phyloP scores from a whole-genome alignment of 1,140 invertebrate genomes.

The Rhynchophorus ferrugineus region DNA sequence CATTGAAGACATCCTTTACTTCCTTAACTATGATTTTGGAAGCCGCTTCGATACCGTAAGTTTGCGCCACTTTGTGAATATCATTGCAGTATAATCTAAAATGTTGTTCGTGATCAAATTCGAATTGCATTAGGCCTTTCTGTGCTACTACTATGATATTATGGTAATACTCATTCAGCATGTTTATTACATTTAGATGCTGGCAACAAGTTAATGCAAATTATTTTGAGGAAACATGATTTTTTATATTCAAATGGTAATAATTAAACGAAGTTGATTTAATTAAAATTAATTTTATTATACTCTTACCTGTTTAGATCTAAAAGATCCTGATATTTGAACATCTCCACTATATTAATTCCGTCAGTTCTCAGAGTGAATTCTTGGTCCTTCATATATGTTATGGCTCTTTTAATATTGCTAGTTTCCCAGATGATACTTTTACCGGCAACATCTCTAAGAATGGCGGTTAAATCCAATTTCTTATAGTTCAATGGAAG shows the following conservation, averaged over 20 bases:
- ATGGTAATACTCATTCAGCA: too few species aligned
- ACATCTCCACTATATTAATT: constrained; percentile 67
- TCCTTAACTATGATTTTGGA: constrained; percentile 73
- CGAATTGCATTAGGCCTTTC: too few species aligned
- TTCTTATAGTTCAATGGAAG: constrained; percentile 57
- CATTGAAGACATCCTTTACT: constrained; percentile 83
- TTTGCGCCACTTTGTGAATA: constrained; percentile 81
- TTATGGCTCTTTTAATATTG: constrained; percentile 77
- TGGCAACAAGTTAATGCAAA: too few species aligned
- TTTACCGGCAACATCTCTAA: constrained; percentile 64
- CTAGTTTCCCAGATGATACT: constrained; percentile 74
- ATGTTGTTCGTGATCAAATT: constrained; percentile 62
- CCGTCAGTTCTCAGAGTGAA: constrained; percentile 86
- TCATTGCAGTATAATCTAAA: constrained; percentile 75
- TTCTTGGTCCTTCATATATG: constrained; percentile 50
- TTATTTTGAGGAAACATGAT: too few species aligned
- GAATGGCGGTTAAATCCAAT: constrained; percentile 70
- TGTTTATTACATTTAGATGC: too few species aligned
- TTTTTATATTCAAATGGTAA: too few species aligned
- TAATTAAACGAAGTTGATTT: too few species aligned
- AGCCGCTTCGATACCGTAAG: constrained; percentile 96
- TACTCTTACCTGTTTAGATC: constrained; percentile 20
- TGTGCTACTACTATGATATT: too few species aligned
- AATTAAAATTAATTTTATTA: too few species aligned
- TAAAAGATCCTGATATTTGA: constrained; percentile 20